Conservation (phyloP, 2,888 invertebrate species). For the Trichopoda pennipes region DNA sequence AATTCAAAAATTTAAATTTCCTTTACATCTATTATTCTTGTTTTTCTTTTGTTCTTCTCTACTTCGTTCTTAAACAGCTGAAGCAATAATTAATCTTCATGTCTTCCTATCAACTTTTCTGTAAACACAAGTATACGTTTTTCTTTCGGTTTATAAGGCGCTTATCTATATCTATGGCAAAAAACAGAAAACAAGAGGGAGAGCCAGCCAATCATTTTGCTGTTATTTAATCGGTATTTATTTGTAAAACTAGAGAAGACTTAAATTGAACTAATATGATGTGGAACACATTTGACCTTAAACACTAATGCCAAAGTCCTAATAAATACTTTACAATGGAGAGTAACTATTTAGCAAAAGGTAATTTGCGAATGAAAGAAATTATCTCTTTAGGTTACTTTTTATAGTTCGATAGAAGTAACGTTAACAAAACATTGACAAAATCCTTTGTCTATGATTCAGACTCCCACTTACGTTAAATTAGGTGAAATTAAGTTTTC, state of each 20-base stretch:
- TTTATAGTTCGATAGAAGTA: no score
- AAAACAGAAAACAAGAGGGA: not conserved
- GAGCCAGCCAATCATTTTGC: conserved; percentile 60
- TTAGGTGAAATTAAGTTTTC: no score
- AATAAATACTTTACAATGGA: not conserved
- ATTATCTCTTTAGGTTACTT: no score
- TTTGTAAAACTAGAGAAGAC: conserved; percentile 38
- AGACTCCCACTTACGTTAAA: no score
- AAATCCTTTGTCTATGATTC: no score
- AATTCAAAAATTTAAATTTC: not conserved
- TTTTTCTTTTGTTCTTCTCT: no score
- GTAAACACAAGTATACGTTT: not conserved
- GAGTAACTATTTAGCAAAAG: not conserved
- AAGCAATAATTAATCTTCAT: conserved; percentile 8
- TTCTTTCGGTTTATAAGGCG: conserved; percentile 4
- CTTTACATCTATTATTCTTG: not conserved
- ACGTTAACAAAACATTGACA: no score
- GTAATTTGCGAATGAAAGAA: no score
- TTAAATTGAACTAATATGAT: conserved; percentile 35
- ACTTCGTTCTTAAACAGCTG: not conserved
- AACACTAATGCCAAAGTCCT: not conserved
- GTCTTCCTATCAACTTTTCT: not conserved
- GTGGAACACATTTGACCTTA: conserved; percentile 32
- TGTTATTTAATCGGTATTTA: conserved; percentile 59
- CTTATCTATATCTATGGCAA: conserved; percentile 48